Evolutionary conservation across 2,113 vertebrate species (phyloP), one percentile per base, ranked within the genome.

Genomic region (Passerina amoena): DNA sequence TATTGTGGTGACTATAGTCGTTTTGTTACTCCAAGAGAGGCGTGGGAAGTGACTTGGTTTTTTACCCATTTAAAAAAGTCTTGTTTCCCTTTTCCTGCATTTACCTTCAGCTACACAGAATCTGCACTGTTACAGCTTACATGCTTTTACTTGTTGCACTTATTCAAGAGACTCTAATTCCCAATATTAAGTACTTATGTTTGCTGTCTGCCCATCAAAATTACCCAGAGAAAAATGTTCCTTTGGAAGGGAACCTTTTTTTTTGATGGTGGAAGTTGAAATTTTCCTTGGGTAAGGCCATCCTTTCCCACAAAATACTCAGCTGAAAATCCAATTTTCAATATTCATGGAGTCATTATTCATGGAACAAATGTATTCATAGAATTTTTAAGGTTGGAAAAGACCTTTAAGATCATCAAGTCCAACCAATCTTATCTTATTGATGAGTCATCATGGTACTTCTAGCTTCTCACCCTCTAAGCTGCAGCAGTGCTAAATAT

Each of bases 401-500:
- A 83, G 56, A 70, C 42, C 48, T 90, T 63, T 70, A 48, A 63
- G 71, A 77, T 56, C 53, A 60, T 60, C 56, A 69, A 24, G 56
- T 70, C 56, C 35, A 33, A 56, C 48, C 48, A 70, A 17, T 90
- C 71, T 63, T 76, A 40, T 35, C 61, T 82, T 83, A 50, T 48
- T 57, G 66, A 44, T 83, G 75, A 61, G 28, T 78, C 54, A 69
- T 45, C 42, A 77, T 73, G 80, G 53, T 30, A 20, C 48, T 92
- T 80, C 31, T 16, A 66, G 18, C 64, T 92, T 12, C 51, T 90
- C 85, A 38, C 22, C 20, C 68, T 53, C 22, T 88, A 83, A 92
- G 76, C 53, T 56, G 11, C 42, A 81, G 76, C 56, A 64, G 14
- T 78, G 60, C 85, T 92, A 81, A 83, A 88, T 94, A 48, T 75